phyloP scores from a whole-genome alignment of 2,797 vertebrate genomes.

The Hypotaenidia okinawae region DNA sequence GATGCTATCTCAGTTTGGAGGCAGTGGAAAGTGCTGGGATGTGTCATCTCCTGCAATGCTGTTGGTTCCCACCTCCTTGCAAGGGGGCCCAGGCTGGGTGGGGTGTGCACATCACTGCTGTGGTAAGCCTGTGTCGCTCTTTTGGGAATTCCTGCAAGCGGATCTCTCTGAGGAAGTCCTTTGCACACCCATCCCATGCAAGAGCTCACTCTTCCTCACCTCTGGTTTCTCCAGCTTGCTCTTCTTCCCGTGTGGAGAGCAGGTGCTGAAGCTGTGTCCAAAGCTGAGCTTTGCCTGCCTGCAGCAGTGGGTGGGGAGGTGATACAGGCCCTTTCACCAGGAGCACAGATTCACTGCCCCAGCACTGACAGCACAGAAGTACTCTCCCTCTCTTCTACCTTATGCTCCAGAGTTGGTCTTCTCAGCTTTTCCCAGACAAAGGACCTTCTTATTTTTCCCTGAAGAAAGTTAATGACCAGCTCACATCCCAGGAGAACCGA shows the following conservation, averaged over 20 bases:
- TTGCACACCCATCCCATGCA: background rate
- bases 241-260: background rate
- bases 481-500: background rate
- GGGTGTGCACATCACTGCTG: background rate
- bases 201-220: background rate
- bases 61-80: background rate
- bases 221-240: background rate
- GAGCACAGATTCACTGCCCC: background rate
- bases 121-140: background rate
- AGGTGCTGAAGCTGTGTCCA: background rate
- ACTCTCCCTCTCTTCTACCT: background rate
- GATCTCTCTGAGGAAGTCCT: background rate
- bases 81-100: background rate
- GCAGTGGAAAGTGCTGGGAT: background rate
- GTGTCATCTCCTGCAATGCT: background rate
- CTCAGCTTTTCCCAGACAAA: slow-evolving; percentile 3
- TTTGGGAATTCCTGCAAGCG: background rate
- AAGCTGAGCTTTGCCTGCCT: background rate
- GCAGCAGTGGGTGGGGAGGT: background rate
- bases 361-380: background rate
- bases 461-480: background rate
- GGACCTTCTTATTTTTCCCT: background rate
- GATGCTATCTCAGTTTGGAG: background rate
- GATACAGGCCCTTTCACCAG: background rate
- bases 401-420: background rate